A percentile compares a stretch with the other conserved stretches of the same genome.
Conservation (phyloP, 2,113 vertebrate species). For the Paracanthobrama guichenoti region DNA sequence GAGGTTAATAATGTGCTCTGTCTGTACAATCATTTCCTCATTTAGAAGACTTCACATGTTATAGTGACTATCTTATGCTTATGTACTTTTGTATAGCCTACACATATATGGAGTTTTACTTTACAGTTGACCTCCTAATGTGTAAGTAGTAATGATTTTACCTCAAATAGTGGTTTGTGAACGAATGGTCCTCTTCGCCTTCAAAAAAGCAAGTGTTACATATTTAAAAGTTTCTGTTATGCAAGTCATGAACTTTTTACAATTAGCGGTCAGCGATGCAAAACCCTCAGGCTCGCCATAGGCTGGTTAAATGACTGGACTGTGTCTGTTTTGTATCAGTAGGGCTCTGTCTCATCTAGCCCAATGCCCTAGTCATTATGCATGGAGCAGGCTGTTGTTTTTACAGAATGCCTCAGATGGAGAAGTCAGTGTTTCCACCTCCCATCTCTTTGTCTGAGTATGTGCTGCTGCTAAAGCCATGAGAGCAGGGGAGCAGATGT, state of each 20-base stretch:
- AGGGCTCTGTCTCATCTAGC: conserved; percentile 21
- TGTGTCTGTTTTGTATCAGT: background rate
- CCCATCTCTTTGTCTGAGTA: conserved; percentile 91
- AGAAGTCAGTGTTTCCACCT: conserved; percentile 78
- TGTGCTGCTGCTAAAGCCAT: conserved; percentile 85
- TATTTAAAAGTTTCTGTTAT: conserved; percentile 9
- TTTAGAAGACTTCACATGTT: background rate
- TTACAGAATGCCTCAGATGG: conserved; percentile 73
- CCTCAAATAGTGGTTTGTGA: background rate
- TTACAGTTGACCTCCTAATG: background rate
- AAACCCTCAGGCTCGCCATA: background rate
- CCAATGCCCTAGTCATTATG: conserved; percentile 23
- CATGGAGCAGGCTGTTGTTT: conserved; percentile 35
- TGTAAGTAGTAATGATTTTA: conserved; percentile 6
- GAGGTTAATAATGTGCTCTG: background rate
- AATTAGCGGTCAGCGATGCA: conserved; percentile 5
- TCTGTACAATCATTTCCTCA: background rate
- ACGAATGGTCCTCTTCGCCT: background rate
- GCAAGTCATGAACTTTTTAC: conserved; percentile 18
- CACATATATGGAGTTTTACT: background rate
- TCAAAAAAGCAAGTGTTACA: background rate
- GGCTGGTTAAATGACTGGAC: conserved; percentile 3
- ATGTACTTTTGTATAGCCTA: background rate
- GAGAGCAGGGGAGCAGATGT: conserved; percentile 95
- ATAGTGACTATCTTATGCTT: background rate